These are phyloP conservation scores for Oxystoma pomonae DNA, from an alignment of 2,888 invertebrate species.

Conservation along the genomic window DNA sequence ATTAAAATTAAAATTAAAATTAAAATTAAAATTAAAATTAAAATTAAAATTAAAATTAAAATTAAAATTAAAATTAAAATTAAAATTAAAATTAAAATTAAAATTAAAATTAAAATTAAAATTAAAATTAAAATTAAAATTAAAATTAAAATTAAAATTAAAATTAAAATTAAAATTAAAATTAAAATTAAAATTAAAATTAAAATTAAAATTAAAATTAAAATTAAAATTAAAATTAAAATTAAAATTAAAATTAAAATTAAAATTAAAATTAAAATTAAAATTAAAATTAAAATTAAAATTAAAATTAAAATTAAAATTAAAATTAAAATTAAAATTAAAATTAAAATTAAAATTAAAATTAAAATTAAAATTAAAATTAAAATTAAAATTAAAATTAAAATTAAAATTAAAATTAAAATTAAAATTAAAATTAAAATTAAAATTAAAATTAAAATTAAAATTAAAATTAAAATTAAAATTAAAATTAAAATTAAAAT, in stretches of 20 bases:
- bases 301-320: background rate
- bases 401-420: background rate
- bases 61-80: background rate
- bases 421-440: background rate
- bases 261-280: background rate
- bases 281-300: background rate
- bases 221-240: background rate
- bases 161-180: background rate
- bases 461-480: background rate
- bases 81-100: background rate
- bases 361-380: background rate
- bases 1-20: background rate
- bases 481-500: background rate
- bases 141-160: background rate
- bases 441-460: background rate
- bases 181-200: background rate
- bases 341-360: background rate
- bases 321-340: background rate
- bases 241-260: background rate
- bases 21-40: background rate
- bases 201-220: background rate
- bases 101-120: background rate
- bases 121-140: background rate
- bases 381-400: background rate
- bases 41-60: background rate